These are phyloP conservation scores for Drosophila putrida DNA, from an alignment of 2,888 invertebrate genomes.

Conservation along the genomic window DNA sequence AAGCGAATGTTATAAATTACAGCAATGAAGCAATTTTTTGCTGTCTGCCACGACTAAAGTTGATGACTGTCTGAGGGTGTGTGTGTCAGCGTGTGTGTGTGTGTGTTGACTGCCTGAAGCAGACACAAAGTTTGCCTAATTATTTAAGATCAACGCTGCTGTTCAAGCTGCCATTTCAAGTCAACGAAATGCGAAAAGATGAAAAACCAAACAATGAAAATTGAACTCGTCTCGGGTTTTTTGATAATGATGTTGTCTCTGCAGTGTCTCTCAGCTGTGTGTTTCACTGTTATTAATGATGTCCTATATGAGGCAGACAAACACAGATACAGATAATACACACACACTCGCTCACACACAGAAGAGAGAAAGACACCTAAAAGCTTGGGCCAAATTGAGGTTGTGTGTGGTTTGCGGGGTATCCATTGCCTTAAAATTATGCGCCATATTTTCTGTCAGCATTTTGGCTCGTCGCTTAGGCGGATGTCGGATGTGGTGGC, in stretches of 20 bases:
- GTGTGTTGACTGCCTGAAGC: constrained; percentile 58
- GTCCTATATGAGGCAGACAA: constrained; percentile 58
- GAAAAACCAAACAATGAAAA: constrained; percentile 78
- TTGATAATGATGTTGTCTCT: constrained; percentile 66
- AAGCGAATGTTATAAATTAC: constrained; percentile 83
- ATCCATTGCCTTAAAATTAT: constrained; percentile 79
- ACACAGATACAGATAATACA: constrained; percentile 26
- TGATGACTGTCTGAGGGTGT: constrained; percentile 40
- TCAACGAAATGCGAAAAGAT: constrained; percentile 49
- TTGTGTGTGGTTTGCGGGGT: constrained; percentile 43
- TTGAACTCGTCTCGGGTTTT: constrained; percentile 47
- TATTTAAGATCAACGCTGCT: constrained; percentile 74
- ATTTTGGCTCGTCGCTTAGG: constrained; percentile 55
- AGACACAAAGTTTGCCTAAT: constrained; percentile 76
- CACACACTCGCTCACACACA: constrained; percentile 2
- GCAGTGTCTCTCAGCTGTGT: constrained; percentile 15
- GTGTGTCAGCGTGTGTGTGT: constrained; percentile 15
- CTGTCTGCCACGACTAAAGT: constrained; percentile 44
- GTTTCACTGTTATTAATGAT: constrained; percentile 79
- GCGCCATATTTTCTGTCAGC: constrained; percentile 73
- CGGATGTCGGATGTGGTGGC: constrained; percentile 61
- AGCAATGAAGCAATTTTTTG: constrained; percentile 77
- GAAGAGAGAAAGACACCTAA: constrained; percentile 33
- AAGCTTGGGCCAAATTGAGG: constrained; percentile 52
- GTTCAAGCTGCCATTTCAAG: constrained; percentile 65